Evolutionary conservation across 1,140 invertebrate species (phyloP).

Genomic region (Cotesia typhae): DNA sequence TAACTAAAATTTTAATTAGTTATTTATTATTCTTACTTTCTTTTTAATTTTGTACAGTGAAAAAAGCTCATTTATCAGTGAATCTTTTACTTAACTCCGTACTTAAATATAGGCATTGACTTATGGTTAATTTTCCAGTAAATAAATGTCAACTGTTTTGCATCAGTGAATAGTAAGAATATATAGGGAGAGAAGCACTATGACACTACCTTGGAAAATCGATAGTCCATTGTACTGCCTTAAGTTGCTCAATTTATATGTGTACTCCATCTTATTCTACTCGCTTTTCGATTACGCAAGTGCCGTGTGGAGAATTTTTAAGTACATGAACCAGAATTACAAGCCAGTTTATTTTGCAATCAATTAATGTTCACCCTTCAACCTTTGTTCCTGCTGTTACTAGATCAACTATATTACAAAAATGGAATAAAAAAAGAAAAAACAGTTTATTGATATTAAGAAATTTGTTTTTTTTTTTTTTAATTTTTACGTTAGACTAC

Average conservation of each 20-base stretch:
- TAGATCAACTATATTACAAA: too few relatives aligned
- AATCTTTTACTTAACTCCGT: conserved; percentile 21
- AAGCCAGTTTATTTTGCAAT: conserved; percentile 3
- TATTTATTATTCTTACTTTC: too few relatives aligned
- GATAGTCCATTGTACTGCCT: conserved; percentile 59
- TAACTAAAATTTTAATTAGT: too few relatives aligned
- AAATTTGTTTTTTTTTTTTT: too few relatives aligned
- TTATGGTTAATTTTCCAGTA: conserved; percentile 56
- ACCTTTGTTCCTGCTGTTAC: not conserved
- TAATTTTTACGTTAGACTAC: too few relatives aligned
- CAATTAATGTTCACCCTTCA: not conserved
- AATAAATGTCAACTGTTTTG: conserved; percentile 48
- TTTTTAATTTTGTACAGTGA: too few relatives aligned
- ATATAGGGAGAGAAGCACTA: conserved; percentile 13
- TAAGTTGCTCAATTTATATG: conserved; percentile 54
- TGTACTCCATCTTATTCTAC: conserved; percentile 44
- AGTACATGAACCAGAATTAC: conserved; percentile 1
- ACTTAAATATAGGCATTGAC: conserved; percentile 32
- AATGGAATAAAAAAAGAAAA: too few relatives aligned
- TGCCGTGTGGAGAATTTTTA: conserved; percentile 31
- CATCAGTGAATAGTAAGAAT: conserved; percentile 18
- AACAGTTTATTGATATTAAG: too few relatives aligned
- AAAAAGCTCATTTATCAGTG: conserved; percentile 7
- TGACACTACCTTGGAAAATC: conserved; percentile 45
- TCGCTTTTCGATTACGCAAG: conserved; percentile 35